These are phyloP conservation scores for Diloba caeruleocephala DNA, from an alignment of 2,888 invertebrate species.

Conservation along the genomic window DNA sequence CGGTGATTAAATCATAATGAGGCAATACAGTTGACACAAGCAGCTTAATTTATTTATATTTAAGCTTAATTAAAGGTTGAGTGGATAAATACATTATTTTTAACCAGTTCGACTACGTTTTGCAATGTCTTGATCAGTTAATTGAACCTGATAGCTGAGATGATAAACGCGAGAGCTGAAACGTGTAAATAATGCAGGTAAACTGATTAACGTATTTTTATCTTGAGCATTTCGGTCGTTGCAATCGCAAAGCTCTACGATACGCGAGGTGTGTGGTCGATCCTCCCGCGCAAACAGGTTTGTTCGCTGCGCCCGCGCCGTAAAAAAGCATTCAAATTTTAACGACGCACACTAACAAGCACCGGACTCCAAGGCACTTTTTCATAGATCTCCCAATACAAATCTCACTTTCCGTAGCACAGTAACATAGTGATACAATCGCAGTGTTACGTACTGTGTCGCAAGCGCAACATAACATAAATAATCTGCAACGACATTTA, in stretches of 20 bases:
- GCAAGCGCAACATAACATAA: conserved; percentile 68
- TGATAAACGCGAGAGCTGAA: conserved; percentile 9
- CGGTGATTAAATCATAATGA: conserved; percentile 51
- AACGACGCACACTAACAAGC: conserved; percentile 72
- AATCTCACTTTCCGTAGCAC: conserved; percentile 79
- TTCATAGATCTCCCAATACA: conserved; percentile 70
- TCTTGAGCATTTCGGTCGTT: conserved; percentile 4
- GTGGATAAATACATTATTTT: conserved; percentile 9
- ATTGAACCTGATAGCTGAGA: conserved; percentile 29
- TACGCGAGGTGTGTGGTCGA: conserved; percentile 71
- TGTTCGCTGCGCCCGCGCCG: conserved; percentile 62
- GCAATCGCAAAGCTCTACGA: conserved; percentile 42
- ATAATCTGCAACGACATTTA: conserved; percentile 77
- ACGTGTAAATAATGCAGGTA: conserved; percentile 4
- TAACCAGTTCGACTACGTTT: conserved; percentile 30
- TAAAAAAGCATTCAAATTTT: conserved; percentile 81
- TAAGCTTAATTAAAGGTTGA: conserved; percentile 46
- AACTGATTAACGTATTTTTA: conserved; percentile 1
- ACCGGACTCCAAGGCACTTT: conserved; percentile 47
- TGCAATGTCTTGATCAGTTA: conserved; percentile 13
- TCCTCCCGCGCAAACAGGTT: conserved; percentile 75
- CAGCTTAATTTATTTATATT: conserved; percentile 34
- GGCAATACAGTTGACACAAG: conserved; percentile 26
- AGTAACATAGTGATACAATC: conserved; percentile 75
- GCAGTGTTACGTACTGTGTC: conserved; percentile 66